Evolutionary conservation across 2,888 invertebrate genomes (phyloP).

Genomic region (Philaethria dido): DNA sequence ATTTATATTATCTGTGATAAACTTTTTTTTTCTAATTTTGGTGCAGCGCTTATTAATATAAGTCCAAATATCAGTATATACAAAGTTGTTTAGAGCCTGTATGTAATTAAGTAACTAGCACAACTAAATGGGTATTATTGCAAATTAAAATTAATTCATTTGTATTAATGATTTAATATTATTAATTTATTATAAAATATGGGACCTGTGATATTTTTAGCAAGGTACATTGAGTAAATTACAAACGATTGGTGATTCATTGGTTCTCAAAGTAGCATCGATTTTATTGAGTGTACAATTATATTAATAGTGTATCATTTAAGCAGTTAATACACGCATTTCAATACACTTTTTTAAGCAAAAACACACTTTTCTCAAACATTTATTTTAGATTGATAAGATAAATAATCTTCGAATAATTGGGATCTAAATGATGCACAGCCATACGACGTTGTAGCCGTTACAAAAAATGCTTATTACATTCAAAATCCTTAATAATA

Average conservation of each 20-base stretch:
- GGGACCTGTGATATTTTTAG: constrained; percentile 5
- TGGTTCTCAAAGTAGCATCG: constrained; percentile 17
- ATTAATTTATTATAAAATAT: constrained; percentile 7
- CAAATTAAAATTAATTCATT: constrained; percentile 21
- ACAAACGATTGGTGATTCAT: constrained; percentile 4
- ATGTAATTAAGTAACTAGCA: constrained; percentile 62
- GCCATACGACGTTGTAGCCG: constrained; percentile 32
- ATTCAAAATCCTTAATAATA: not conserved
- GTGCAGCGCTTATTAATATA: constrained; percentile 16
- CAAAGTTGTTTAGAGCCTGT: constrained; percentile 69
- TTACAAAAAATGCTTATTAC: constrained; percentile 26
- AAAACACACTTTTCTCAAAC: constrained; percentile 9
- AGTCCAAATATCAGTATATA: constrained; percentile 20
- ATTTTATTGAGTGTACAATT: constrained; percentile 5
- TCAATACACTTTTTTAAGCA: constrained; percentile 10
- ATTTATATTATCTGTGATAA: constrained; percentile 5
- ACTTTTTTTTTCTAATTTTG: not conserved
- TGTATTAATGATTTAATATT: constrained; percentile 7
- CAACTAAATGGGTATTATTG: constrained; percentile 11
- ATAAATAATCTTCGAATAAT: constrained; percentile 23
- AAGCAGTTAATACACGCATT: constrained; percentile 1
- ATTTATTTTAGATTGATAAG: constrained; percentile 7
- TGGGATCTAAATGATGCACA: constrained; percentile 26
- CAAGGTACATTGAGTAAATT: constrained; percentile 13
- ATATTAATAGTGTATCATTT: constrained; percentile 17